Evolutionary conservation across 2,797 vertebrate genomes (phyloP), one percentile per base, ranked within the genome.

Genomic region (Corythornis leucogaster): DNA sequence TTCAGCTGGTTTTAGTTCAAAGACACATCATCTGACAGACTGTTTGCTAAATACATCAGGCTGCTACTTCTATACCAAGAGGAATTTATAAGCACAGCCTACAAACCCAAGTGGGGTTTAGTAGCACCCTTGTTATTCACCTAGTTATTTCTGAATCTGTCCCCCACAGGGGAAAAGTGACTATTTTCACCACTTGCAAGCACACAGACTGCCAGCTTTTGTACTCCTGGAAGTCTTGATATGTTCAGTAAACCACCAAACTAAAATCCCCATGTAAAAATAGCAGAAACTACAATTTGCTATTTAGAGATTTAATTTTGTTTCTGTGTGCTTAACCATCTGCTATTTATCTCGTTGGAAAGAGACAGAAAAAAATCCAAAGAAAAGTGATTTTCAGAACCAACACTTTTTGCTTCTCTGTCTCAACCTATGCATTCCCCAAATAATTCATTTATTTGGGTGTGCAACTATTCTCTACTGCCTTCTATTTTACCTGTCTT

Each of bases 1-100:
- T 48, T 66, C 82, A 92, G 80, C 61, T 81, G 81, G 68, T 84
- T 95, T 87, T 90, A 89, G 78, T 94, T 87, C 89, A 96, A 92
- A 93, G 85, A 85, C 77, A 25, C 61, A 90, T 78, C 80, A 94
- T 80, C 89, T 86, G 79, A 95, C 68, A 78, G n/a, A 78, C 35
- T 48, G 63, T 48, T 84, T 84, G 71, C 90, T 70, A 71, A 92
- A 80, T 88, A 69, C 51, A 91, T 61, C 73, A 69, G 58, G 75
- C 24, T 55, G 76, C 71, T 81, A 51, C 68, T 85, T 85, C 87
- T 94, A 63, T 38, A 63, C 58, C 70, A 86, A 83, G 81, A 92
- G 55, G 69, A 33, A 46, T 82, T 82, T 43, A 45, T 38, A 66
- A 38, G 42, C 48, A 58, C 74, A 82, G 84, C 51, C 73, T 38